A percentile compares a stretch with the other conserved stretches of the same genome.
phyloP scores from a whole-genome alignment of 1,140 invertebrate species.

The Sycophila sp. region DNA sequence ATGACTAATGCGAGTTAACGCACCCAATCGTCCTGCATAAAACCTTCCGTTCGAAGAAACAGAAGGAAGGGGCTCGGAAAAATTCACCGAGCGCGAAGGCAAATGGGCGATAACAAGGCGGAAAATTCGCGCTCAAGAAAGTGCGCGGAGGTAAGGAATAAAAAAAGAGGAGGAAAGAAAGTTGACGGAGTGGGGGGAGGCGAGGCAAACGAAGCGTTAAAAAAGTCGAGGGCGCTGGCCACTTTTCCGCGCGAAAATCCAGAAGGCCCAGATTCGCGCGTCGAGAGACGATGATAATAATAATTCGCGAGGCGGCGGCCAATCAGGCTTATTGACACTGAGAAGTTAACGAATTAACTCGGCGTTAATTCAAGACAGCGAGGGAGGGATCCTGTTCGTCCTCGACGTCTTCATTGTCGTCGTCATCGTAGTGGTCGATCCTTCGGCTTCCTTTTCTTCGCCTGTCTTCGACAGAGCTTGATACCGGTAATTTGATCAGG shows the following conservation, averaged over 20 bases:
- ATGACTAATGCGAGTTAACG: too few relatives aligned
- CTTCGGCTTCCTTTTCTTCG: neutral
- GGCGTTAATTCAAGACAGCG: slow-evolving; percentile 23
- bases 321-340: slow-evolving; percentile 33
- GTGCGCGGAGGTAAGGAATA: neutral
- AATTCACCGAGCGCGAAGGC: neutral
- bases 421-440: too few relatives aligned
- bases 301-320: neutral
- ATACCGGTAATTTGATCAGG: slow-evolving; percentile 16
- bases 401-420: too few relatives aligned
- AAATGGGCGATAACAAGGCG: neutral
- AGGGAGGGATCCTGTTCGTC: neutral
- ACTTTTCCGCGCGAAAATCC: neutral
- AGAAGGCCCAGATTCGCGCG: neutral
- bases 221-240: too few relatives aligned
- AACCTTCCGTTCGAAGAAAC: neutral
- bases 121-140: neutral
- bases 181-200: neutral
- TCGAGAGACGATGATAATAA: neutral
- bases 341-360: slow-evolving; percentile 24
- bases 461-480: neutral
- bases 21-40: too few relatives aligned
- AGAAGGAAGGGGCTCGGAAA: neutral
- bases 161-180: neutral
- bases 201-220: neutral